phyloP scores from a whole-genome alignment of 2,888 invertebrate genomes.

The Yponomeuta sedellus region DNA sequence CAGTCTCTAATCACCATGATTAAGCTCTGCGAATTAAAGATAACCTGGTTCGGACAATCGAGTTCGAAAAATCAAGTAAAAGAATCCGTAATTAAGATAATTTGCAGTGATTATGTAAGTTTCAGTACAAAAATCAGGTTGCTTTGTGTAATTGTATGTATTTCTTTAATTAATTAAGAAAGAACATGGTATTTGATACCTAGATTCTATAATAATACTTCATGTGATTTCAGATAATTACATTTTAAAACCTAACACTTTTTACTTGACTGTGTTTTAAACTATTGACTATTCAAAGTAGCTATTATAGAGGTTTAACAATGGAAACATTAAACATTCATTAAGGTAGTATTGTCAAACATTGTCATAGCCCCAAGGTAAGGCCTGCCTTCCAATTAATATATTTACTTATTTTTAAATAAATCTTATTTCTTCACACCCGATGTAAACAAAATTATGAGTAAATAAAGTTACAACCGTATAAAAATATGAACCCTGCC shows the following conservation, averaged over 20 bases:
- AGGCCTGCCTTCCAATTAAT: background rate
- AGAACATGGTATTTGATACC: constrained; percentile 6
- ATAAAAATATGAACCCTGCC: background rate
- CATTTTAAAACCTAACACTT: background rate
- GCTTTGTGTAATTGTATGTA: background rate
- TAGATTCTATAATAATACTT: constrained; percentile 5
- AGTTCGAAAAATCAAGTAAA: too few species aligned
- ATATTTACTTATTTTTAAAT: background rate
- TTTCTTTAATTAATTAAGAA: background rate
- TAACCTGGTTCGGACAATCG: too few species aligned
- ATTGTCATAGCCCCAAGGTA: background rate
- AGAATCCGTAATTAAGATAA: too few species aligned
- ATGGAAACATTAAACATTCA: background rate
- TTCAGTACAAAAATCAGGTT: too few species aligned
- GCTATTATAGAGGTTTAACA: too few species aligned
- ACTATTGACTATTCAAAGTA: too few species aligned
- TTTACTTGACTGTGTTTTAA: background rate
- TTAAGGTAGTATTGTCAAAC: background rate
- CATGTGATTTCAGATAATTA: background rate
- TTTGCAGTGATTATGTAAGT: too few species aligned
- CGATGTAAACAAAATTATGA: background rate
- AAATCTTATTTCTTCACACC: background rate
- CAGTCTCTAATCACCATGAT: too few species aligned
- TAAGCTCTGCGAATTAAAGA: too few species aligned
- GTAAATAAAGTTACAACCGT: too few species aligned